Evolutionary conservation across 1,140 invertebrate genomes (phyloP).

Genomic region (Caenorhabditis briggsae): DNA sequence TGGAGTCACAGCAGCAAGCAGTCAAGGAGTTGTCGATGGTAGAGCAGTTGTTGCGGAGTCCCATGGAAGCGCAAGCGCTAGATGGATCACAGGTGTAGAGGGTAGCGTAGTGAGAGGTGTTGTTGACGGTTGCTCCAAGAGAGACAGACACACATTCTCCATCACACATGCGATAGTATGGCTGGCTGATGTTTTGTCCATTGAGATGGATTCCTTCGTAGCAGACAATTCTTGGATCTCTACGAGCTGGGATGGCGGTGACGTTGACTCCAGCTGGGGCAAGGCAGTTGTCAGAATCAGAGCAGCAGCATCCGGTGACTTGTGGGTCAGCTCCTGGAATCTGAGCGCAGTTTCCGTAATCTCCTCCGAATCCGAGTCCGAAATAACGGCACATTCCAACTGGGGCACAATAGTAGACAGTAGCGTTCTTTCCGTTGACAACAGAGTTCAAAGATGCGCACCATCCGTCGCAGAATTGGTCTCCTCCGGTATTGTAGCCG

Average conservation of each 20-base stretch:
- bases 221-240: constrained; percentile 59
- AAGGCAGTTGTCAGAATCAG: constrained; percentile 56
- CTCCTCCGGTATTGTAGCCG: constrained; percentile 54
- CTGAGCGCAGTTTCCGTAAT: constrained; percentile 47
- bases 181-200: constrained; percentile 39
- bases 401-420: constrained; percentile 61
- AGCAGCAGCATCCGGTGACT: constrained; percentile 59
- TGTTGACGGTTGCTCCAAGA: constrained; percentile 32
- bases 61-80: constrained; percentile 58
- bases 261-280: constrained; percentile 51
- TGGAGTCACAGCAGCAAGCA: constrained; percentile 64
- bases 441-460: constrained; percentile 51
- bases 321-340: constrained; percentile 51
- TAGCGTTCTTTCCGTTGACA: constrained; percentile 59
- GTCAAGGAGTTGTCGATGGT: constrained; percentile 58
- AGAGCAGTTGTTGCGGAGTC: constrained; percentile 61
- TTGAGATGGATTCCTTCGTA: constrained; percentile 63
- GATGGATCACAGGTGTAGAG: constrained; percentile 60
- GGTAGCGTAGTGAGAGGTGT: constrained; percentile 57
- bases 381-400: constrained; percentile 57
- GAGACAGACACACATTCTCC: constrained; percentile 60
- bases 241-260: constrained; percentile 47
- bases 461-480: constrained; percentile 56
- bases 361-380: constrained; percentile 60
- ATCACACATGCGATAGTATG: constrained; percentile 56